Percentiles rank a stretch among this genome's conserved stretches.
Evolutionary conservation across 2,888 invertebrate genomes (phyloP).

Genomic region (Megalurothrips usitatus): DNA sequence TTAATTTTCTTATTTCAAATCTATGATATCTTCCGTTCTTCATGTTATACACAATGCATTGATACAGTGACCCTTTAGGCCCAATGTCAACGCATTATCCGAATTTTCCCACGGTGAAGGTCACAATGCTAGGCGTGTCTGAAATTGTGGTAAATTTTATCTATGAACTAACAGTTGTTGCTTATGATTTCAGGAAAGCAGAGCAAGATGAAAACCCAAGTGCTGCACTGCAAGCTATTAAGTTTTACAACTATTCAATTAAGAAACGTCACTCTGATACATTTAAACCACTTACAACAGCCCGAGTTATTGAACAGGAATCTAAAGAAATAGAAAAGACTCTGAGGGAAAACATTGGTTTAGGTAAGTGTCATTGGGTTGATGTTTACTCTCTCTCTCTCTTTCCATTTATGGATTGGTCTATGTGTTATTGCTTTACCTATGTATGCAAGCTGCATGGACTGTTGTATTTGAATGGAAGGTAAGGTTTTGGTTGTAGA

Average conservation of each 20-base stretch:
- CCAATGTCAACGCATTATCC: background rate
- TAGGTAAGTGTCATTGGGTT: background rate
- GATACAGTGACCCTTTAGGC: background rate
- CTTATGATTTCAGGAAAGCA: slow-evolving; percentile 49
- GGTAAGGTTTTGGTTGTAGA: no score
- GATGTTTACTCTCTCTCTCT: background rate
- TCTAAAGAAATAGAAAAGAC: slow-evolving; percentile 76
- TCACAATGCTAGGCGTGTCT: background rate
- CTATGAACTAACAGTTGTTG: background rate
- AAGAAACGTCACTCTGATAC: slow-evolving; percentile 67
- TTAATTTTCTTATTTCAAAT: background rate
- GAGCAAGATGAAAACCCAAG: slow-evolving; percentile 87
- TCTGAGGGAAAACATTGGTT: slow-evolving; percentile 58
- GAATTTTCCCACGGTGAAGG: slow-evolving; percentile 2
- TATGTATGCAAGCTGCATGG: no score
- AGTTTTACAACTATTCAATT: slow-evolving; percentile 82
- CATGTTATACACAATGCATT: background rate
- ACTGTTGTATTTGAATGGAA: no score
- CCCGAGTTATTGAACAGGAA: slow-evolving; percentile 74
- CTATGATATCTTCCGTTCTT: background rate
- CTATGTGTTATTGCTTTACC: no score
- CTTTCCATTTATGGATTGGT: background rate
- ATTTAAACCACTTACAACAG: slow-evolving; percentile 77
- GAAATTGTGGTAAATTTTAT: background rate
- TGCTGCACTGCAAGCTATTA: slow-evolving; percentile 85